phyloP scores from a whole-genome alignment of 2,888 invertebrate species.

The Parasteatoda lunata region DNA sequence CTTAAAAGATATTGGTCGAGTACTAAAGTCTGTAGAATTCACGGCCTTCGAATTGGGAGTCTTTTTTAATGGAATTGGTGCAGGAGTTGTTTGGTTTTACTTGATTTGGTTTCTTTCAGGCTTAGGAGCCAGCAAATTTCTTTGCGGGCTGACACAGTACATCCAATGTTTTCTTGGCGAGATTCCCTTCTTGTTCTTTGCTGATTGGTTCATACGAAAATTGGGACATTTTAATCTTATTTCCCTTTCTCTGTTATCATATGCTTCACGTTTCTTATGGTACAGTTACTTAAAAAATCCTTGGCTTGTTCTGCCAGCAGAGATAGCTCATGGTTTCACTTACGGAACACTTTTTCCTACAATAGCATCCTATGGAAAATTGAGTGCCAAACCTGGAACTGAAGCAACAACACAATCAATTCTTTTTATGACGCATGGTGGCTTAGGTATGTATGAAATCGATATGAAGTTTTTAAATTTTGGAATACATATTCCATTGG shows the following conservation, averaged over 20 bases:
- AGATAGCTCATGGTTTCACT: conserved; percentile 73
- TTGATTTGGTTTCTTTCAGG: conserved; percentile 42
- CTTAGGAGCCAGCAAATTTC: conserved; percentile 47
- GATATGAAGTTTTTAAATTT: too few species aligned
- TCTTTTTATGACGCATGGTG: conserved; percentile 91
- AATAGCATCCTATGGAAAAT: conserved; percentile 90
- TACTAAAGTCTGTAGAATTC: conserved; percentile 28
- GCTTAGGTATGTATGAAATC: conserved; percentile 78
- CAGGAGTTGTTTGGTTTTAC: conserved; percentile 58
- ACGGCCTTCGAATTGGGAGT: conserved; percentile 21
- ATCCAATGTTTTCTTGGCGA: conserved; percentile 90
- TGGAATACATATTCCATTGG: too few species aligned
- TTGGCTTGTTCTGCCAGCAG: conserved; percentile 73
- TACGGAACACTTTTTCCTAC: conserved; percentile 77
- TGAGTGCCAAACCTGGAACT: conserved; percentile 84
- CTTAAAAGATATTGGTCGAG: conserved; percentile 24
- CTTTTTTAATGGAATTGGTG: conserved; percentile 4
- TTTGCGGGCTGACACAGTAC: conserved; percentile 38
- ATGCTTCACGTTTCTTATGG: conserved; percentile 71
- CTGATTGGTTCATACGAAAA: conserved; percentile 73
- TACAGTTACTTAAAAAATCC: conserved; percentile 73
- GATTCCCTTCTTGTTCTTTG: conserved; percentile 89
- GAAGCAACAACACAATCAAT: conserved; percentile 88
- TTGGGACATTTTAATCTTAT: conserved; percentile 71
- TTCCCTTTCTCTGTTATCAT: conserved; percentile 72